Evolutionary conservation across 2,113 vertebrate species (phyloP), one percentile per base, ranked within the genome.

Genomic region (Pandion haliaetus): DNA sequence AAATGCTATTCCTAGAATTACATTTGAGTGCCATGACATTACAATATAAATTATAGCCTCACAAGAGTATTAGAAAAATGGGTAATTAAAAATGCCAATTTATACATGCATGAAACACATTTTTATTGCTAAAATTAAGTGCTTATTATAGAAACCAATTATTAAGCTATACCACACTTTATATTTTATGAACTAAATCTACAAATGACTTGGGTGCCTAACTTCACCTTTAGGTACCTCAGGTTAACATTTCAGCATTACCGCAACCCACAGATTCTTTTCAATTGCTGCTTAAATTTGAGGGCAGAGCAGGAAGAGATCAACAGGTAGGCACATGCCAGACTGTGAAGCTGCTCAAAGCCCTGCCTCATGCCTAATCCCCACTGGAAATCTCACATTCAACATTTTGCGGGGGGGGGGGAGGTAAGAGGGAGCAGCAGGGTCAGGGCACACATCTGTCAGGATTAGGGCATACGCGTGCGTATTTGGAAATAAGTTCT

Each of bases 1-100:
- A 96, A 88, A 57, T 54, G 70, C 54, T 91, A 49, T 72, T 87
- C 34, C 82, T 93, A 77, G 91, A 87, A 89, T 45, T 91, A 49
- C 66, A 80, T 34, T 61, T 78, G 65, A 93, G 49, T 72, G 61
- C 65, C 6, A 10, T 79, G 57, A 82, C 66, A 87, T 76, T 79
- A 76, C 62, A 96, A 59, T 61, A 87, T 87, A 90, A 94, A 96
- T 91, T 90, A 85, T 85, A 87, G 45, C 78, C 65, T 87, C 74
- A 91, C 36, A 79, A 87, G 49, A 84, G 21, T 25, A 85, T 65
- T 93, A 72, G 87, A 90, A 96, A 95, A 95, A 76, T 58, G 14
- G 40, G 36, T 91, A 91, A 95, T 88, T 95, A 94, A 95, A 94
- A 93, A 93, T 82, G 45, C 34, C 82, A 93, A 96, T 91, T 80